phyloP scores from a whole-genome alignment of 2,797 vertebrate species.

The Aratinga solstitialis region DNA sequence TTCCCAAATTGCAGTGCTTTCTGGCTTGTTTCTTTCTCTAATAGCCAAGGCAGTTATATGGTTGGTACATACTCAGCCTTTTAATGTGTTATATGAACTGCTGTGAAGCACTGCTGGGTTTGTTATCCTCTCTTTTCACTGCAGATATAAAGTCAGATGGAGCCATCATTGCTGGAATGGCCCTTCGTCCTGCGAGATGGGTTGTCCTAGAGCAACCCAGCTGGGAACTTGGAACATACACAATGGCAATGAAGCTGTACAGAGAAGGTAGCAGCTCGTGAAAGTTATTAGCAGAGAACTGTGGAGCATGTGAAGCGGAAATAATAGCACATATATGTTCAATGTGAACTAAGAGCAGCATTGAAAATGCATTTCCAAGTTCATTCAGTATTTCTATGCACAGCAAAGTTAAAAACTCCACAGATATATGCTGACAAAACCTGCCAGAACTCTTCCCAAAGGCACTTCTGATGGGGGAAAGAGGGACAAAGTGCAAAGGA shows the following conservation, averaged over 20 bases:
- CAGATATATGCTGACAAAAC: background rate
- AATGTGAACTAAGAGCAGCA: background rate
- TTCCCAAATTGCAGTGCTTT: background rate
- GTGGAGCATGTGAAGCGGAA: background rate
- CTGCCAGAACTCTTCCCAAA: background rate
- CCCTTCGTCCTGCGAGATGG: background rate
- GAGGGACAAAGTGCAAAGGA: background rate
- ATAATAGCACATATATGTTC: background rate
- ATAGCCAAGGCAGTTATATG: background rate
- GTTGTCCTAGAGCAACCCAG: background rate
- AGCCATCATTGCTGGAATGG: background rate
- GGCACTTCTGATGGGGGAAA: background rate
- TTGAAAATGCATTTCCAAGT: background rate
- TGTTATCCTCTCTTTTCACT: background rate
- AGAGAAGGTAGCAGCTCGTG: background rate
- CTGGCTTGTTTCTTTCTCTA: background rate
- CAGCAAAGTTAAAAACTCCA: background rate
- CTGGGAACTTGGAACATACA: background rate
- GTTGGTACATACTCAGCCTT: background rate
- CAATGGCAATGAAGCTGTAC: rapidly evolving
- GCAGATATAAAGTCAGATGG: background rate
- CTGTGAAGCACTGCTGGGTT: background rate
- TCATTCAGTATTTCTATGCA: background rate
- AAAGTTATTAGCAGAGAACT: background rate
- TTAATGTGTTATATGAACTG: background rate